Base-by-base conservation (phyloP, 1,140 invertebrate species). In the Trichonephila inaurata region DNA sequence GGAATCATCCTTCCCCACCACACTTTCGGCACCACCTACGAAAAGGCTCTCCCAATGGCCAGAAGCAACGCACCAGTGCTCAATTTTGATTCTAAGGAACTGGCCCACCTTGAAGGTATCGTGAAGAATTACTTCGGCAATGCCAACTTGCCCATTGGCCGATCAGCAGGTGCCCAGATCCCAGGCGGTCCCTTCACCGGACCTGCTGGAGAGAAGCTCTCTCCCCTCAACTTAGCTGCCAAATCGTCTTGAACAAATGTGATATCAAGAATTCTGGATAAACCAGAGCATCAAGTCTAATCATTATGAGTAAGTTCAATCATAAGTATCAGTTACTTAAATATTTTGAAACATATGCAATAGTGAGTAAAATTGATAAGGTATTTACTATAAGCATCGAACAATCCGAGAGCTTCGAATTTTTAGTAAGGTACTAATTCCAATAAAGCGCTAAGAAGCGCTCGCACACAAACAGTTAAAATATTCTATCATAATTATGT, bases 241-340 rank as follows among this genome's bases (percentile, higher is more conserved):
- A 93, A 93, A 93, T 89, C 86, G 24, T 51, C 83, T 87, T 92
- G 66, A 87, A 87, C n/a, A 44, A 92, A 92, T 86, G 86, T 81
- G 92, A 81, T 61, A 89, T 60, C 60, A 61, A 61, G 10, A 66
- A 58, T 60, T 7, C 77, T 92, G 90, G 77, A 8, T 28, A 21
- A 24, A 24, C 89, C 89, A 90, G 62, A 58, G 61, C 61, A 91
- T 82, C 69, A 66, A 83, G 66, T 92, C 90, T 92, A 83, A 85
- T 92, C 90, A 92, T 90, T 90, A 77, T 81, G 19, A 28, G 90
- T 92, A 69, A 92, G 90, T 85, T 14, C 7, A 62, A 51, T 12
- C 10, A 7, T 51, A 10, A 10, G 51, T 51, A 10, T 51, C 10
- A 8, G 5, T 51, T 12, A 10, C 51, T 51, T 28, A 28, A 28